Evolutionary conservation across 2,113 vertebrate species (phyloP), one percentile per base, ranked within the genome.

Genomic region (Centropus bengalensis): DNA sequence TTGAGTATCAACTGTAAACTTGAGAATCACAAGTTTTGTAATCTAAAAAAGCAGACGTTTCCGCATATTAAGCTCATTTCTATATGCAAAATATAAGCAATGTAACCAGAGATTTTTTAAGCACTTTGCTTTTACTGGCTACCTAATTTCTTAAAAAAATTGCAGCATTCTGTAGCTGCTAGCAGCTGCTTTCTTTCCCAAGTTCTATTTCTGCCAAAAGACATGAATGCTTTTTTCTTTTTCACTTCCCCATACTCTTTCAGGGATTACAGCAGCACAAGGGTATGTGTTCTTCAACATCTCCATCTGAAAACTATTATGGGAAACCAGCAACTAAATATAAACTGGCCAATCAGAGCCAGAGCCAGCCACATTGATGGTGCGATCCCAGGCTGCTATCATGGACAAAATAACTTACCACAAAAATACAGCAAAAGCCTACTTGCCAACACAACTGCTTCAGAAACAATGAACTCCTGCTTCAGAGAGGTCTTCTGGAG

Each of bases 271-370:
- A 95, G 83, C 82, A 95, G 86, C 81, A 92, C 70, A 82, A 94
- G 91, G 33, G 79, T 95, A 95, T 95, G 91, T 79, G 74, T 93
- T 91, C 91, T 87, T 91, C 77, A 90, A 86, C 81, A 88, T 95
- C 74, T 73, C 88, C 91, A 95, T 96, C 91, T 96, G 95, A 97
- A 96, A 96, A 86, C 93, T 95, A 97, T 94, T 96, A 94, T 32
- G 82, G 66, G 88, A 96, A 94, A 82, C 76, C 86, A 94, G 86
- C 24, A 89, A 91, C 94, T 96, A 96, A 96, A 96, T 94, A 96
- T 84, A 96, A 93, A 92, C 80, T 73, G 58, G 56, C 86, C 88
- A 93, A 81, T 78, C 7, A 8, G 76, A 84, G 69, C 28, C 68
- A 64, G 80, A 86, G 76, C 27, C 62, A 88, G 70, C 78, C 89